Percentiles rank a stretch among this genome's conserved stretches.
These are phyloP conservation scores for Coccyzus lansbergi DNA, from an alignment of 2,797 vertebrate species.

Conservation along the genomic window DNA sequence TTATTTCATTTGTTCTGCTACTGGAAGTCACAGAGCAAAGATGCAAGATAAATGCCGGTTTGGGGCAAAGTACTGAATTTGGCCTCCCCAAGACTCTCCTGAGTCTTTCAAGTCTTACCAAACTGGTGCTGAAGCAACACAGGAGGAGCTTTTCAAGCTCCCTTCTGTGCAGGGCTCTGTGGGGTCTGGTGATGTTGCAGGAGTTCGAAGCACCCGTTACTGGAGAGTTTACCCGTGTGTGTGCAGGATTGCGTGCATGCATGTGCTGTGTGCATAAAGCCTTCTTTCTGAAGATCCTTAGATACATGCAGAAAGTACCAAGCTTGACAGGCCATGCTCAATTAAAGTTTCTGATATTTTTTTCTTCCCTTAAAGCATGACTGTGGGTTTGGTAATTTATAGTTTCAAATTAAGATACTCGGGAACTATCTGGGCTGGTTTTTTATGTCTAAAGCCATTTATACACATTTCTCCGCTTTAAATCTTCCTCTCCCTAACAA, in stretches of 20 bases:
- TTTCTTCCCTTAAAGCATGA: background rate
- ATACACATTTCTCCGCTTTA: background rate
- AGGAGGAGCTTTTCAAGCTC: background rate
- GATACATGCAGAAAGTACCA: background rate
- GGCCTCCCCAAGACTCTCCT: background rate
- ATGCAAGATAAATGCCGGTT: accelerated
- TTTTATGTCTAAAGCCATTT: slow-evolving; percentile 24
- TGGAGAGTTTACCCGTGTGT: background rate
- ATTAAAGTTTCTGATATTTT: background rate
- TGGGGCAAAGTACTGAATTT: background rate
- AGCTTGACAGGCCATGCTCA: background rate
- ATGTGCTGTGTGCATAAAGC: background rate
- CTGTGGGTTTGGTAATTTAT: slow-evolving; percentile 24
- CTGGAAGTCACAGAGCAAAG: background rate
- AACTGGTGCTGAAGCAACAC: background rate
- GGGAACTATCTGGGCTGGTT: background rate
- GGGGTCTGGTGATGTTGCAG: background rate
- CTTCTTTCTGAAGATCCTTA: background rate
- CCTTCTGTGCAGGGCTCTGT: background rate
- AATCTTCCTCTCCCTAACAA: slow-evolving; percentile 22
- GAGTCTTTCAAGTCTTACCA: background rate
- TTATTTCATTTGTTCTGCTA: background rate
- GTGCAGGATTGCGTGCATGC: accelerated
- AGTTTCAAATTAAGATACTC: slow-evolving; percentile 7
- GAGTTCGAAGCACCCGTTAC: background rate